phyloP scores from a whole-genome alignment of 2,113 vertebrate genomes.

The Phycodurus eques region DNA sequence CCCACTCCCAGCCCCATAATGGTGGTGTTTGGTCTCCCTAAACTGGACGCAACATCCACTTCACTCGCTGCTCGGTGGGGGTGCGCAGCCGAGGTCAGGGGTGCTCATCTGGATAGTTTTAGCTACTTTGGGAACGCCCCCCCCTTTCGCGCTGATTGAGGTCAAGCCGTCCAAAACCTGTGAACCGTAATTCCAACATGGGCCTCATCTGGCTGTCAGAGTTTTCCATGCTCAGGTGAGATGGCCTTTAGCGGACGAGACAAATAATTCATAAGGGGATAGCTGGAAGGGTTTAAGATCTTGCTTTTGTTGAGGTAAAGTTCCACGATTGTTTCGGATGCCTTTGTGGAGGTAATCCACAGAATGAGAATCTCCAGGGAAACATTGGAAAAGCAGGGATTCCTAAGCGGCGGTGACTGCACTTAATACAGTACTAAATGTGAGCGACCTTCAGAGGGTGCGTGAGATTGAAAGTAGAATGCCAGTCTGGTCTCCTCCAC shows the following conservation, averaged over 20 bases:
- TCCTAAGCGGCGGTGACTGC: too few relatives aligned
- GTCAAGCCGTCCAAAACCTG: constrained; percentile 56
- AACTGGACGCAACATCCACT: constrained; percentile 54
- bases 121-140: constrained; percentile 57
- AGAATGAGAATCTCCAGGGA: not conserved
- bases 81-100: constrained; percentile 56
- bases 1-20: constrained; percentile 24
- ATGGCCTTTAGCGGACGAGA: constrained; percentile 4
- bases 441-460: too few relatives aligned
- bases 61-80: constrained; percentile 41
- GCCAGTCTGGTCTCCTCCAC: too few relatives aligned
- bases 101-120: constrained; percentile 78
- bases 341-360: too few relatives aligned
- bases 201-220: constrained; percentile 51
- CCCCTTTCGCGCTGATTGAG: constrained; percentile 57
- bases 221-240: constrained; percentile 30
- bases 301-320: not conserved
- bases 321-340: constrained; percentile 6
- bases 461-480: too few relatives aligned
- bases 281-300: constrained; percentile 4
- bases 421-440: too few relatives aligned
- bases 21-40: constrained; percentile 30
- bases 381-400: too few relatives aligned
- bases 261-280: constrained; percentile 5
- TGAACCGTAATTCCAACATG: constrained; percentile 59